Conservation (phyloP, 2,888 invertebrate species). For the Ennomos quercinarius region DNA sequence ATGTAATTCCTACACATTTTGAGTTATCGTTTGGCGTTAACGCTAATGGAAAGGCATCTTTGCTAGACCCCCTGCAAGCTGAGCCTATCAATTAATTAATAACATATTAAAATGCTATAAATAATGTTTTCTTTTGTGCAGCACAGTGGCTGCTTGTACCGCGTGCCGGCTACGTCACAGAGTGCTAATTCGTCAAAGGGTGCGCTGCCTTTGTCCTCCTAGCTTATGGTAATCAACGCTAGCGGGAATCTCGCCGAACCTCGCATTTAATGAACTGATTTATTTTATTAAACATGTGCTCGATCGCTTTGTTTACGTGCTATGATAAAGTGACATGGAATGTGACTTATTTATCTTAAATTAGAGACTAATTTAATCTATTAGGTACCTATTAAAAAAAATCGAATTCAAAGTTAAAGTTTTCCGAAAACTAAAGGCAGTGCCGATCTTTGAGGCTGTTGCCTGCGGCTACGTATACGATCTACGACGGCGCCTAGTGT, state of each 20-base stretch:
- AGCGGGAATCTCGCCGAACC: constrained; percentile 46
- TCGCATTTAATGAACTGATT: constrained; percentile 41
- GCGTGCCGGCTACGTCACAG: constrained; percentile 57
- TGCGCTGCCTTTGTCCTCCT: constrained; percentile 73
- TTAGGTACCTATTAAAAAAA: too few relatives aligned
- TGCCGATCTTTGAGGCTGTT: too few relatives aligned
- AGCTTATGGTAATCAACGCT: constrained; percentile 80
- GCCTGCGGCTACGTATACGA: too few relatives aligned
- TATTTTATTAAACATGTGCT: constrained; percentile 39
- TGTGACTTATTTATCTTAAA: constrained; percentile 20
- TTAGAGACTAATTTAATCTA: too few relatives aligned
- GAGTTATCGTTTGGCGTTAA: too few relatives aligned
- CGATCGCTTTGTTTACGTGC: constrained; percentile 34
- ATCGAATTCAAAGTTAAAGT: too few relatives aligned
- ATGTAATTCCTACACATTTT: too few relatives aligned
- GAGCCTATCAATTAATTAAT: too few relatives aligned
- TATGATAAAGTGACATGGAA: constrained; percentile 15
- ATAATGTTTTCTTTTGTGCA: constrained; percentile 11
- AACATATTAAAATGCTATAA: background rate
- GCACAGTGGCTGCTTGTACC: constrained; percentile 9
- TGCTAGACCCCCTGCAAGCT: too few relatives aligned
- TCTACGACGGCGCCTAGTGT: too few relatives aligned
- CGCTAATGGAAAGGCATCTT: too few relatives aligned
- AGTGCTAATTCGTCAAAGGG: constrained; percentile 82
- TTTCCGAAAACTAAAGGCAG: too few relatives aligned